phyloP scores from a whole-genome alignment of 2,888 invertebrate genomes.

The Pollenia amentaria region DNA sequence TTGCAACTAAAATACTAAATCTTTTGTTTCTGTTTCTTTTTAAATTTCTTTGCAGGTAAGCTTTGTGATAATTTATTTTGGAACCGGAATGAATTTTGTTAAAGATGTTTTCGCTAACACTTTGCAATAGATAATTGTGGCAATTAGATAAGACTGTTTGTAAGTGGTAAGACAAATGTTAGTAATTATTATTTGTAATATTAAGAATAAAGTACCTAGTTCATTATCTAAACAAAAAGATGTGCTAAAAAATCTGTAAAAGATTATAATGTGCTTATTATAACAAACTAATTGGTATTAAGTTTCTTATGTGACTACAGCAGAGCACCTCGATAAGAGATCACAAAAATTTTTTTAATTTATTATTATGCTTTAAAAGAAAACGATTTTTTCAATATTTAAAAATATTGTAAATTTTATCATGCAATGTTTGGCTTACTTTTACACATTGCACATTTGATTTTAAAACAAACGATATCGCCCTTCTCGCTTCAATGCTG shows the following conservation, averaged over 20 bases:
- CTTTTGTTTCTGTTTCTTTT: constrained; percentile 5
- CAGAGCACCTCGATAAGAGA: too few relatives aligned
- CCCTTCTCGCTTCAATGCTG: too few relatives aligned
- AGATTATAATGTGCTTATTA: background rate
- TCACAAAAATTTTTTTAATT: too few relatives aligned
- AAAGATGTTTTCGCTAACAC: constrained; percentile 9
- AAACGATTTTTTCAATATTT: too few relatives aligned
- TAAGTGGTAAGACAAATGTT: constrained; percentile 19
- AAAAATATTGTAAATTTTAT: too few relatives aligned
- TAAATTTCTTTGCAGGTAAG: constrained; percentile 63
- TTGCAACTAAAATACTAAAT: constrained; percentile 46
- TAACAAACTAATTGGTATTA: too few relatives aligned
- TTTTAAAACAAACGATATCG: too few relatives aligned
- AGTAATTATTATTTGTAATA: background rate
- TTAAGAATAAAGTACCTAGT: background rate
- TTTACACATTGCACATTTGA: too few relatives aligned
- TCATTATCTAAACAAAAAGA: background rate
- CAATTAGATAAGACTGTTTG: constrained; percentile 24
- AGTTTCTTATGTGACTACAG: too few relatives aligned
- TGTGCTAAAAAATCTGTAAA: background rate
- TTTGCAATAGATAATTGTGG: background rate
- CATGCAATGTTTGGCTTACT: too few relatives aligned
- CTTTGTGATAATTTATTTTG: constrained; percentile 7
- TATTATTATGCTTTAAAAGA: too few relatives aligned
- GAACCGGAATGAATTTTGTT: constrained; percentile 2